Evolutionary conservation across 2,888 invertebrate genomes (phyloP).

Genomic region (Helicoverpa assulta): DNA sequence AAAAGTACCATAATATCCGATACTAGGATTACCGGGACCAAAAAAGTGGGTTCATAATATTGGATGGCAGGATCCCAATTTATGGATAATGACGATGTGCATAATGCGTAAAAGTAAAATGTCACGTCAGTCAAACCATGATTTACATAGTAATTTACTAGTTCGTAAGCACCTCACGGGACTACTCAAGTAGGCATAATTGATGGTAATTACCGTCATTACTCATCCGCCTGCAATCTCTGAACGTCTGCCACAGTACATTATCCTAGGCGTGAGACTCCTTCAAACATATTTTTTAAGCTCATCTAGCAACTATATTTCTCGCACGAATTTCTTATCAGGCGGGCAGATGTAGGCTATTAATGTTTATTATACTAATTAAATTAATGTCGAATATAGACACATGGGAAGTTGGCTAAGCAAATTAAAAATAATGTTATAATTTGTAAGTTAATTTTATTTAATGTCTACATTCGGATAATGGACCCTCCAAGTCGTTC

Average conservation of each 20-base stretch:
- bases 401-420: conserved; percentile 1
- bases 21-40: background rate
- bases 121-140: conserved; percentile 39
- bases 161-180: conserved; percentile 41
- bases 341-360: background rate
- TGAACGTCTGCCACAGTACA: conserved; percentile 29
- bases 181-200: conserved; percentile 41
- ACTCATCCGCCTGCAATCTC: conserved; percentile 44
- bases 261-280: conserved; percentile 32
- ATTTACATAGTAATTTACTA: conserved; percentile 56
- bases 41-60: conserved; percentile 17
- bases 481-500: background rate
- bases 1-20: background rate
- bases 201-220: conserved; percentile 52
- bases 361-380: background rate
- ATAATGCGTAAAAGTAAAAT: conserved; percentile 42
- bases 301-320: conserved; percentile 1
- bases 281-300: conserved; percentile 39
- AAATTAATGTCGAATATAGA: background rate
- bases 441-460: background rate
- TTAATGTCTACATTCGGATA: background rate
- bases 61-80: conserved; percentile 27
- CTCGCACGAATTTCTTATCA: background rate
- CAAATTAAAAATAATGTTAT: background rate
- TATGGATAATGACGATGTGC: conserved; percentile 34